Evolutionary conservation across 2,888 invertebrate genomes (phyloP), one percentile per base, ranked within the genome.

Genomic region (Portevinia maculata): DNA sequence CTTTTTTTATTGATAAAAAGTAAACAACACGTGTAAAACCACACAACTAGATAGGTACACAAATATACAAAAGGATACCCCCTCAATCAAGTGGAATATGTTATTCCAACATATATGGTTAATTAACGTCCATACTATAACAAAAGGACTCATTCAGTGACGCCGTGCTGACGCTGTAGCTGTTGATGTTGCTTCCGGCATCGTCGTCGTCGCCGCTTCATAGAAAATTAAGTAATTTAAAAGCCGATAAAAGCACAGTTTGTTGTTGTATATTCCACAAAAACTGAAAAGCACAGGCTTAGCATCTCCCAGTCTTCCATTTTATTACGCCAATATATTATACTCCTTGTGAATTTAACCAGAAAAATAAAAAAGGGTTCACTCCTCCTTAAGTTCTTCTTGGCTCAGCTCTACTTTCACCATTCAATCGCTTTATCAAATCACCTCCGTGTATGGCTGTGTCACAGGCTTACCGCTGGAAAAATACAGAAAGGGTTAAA

Each of bases 171-270:
- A 13, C 13, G 21, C 39, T 19, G 24, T 34, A 7, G 48, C 30
- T 28, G 28, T 30, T 17, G 28, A 3, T 32, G 21, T 48, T n/a
- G 24, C 2, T 13, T 6, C 17, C 17, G 15, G 13, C 9, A 5
- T 24, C 24, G 5, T 24, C 24, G 24, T 50, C 44, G 17, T 48
- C 57, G 46, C 59, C 24, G 34, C 15, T 24, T 62, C 28, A 60
- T 32, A 34, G 44, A 60, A 71, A 83, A 78, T 83, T 78, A 78
- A 78, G 78, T 83, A 83, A 83, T 83, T 83, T 71, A 83, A 83
- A 83, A 83, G 76, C 79, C 75, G 78, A 83, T 83, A 67, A 73
- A 65, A 46, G 15, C 44, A 57, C 78, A 71, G 41, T 62, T 44
- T 65, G 37, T 75, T 34, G 15, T 39, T 67, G 53, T 74, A 28